A percentile compares a stretch with the other conserved stretches of the same genome.
phyloP scores from a whole-genome alignment of 2,113 vertebrate species.

The Calypte anna region DNA sequence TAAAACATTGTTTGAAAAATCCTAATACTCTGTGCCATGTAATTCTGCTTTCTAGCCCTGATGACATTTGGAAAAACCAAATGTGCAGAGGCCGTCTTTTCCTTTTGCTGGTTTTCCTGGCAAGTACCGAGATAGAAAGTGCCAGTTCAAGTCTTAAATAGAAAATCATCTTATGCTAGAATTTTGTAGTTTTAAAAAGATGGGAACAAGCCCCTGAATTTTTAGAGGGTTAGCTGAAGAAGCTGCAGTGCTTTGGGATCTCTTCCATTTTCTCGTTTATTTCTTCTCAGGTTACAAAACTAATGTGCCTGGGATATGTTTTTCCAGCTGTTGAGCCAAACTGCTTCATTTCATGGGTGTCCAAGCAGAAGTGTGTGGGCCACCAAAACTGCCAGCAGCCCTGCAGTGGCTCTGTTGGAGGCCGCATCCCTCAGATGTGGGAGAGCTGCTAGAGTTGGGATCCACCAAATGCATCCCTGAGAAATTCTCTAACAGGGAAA shows the following conservation, averaged over 20 bases:
- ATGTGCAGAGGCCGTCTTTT: not conserved
- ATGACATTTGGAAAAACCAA: not conserved
- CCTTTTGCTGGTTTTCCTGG: not conserved
- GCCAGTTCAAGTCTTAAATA: not conserved
- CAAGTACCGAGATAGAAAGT: not conserved
- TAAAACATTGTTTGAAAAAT: not conserved
- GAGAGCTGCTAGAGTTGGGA: not conserved
- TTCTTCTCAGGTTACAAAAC: not conserved
- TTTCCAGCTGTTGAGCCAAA: not conserved
- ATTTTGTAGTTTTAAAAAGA: not conserved
- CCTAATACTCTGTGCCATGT: not conserved
- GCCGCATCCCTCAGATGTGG: not conserved
- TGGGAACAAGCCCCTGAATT: not conserved
- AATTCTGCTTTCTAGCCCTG: not conserved
- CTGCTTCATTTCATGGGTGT: not conserved
- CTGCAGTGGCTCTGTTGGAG: not conserved
- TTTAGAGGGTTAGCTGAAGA: not conserved
- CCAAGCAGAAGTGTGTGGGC: not conserved
- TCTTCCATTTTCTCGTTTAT: not conserved
- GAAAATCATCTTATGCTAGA: not conserved
- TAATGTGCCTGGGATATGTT: accelerated
- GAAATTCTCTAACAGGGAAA: not conserved
- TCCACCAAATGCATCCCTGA: not conserved
- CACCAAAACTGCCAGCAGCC: not conserved
- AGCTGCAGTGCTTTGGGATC: not conserved